Percentiles rank a stretch among this genome's conserved stretches.
phyloP scores from a whole-genome alignment of 2,888 invertebrate species.

The Dryocosmus kuriphilus region DNA sequence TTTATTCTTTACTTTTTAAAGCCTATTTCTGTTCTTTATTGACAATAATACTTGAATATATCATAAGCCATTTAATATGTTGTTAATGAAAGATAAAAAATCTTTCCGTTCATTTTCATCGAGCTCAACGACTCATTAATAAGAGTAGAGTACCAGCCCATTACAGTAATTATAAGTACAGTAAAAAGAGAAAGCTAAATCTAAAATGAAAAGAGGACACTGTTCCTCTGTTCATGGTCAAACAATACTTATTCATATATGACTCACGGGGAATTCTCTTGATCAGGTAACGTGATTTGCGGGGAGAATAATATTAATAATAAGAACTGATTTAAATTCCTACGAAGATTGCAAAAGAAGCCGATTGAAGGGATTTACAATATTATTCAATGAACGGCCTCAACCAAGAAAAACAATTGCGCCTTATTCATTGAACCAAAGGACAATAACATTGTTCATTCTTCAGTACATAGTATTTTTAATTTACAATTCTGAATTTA shows the following conservation, averaged over 20 bases:
- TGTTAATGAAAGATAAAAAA: background rate
- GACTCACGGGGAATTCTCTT: background rate
- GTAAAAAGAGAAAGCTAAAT: background rate
- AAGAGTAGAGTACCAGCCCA: background rate
- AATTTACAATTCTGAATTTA: no score
- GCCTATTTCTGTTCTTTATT: background rate
- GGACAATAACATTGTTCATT: no score
- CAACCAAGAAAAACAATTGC: background rate
- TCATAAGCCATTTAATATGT: background rate
- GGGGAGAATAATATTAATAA: background rate
- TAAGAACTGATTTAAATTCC: background rate
- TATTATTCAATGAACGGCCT: no score
- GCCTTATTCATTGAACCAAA: background rate
- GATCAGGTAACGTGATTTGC: background rate
- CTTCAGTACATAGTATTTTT: no score
- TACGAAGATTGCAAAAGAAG: background rate
- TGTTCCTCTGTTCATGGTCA: background rate
- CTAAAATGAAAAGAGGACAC: slow-evolving; percentile 21
- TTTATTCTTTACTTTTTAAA: background rate
- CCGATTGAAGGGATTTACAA: background rate
- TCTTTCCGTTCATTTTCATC: background rate
- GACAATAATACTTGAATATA: background rate
- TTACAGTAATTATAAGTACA: slow-evolving; percentile 4
- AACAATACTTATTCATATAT: background rate
- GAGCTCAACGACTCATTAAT: background rate